Percentiles rank a stretch among this genome's conserved stretches.
These are phyloP conservation scores for Willisornis vidua DNA, from an alignment of 2,113 vertebrate species.

Conservation along the genomic window DNA sequence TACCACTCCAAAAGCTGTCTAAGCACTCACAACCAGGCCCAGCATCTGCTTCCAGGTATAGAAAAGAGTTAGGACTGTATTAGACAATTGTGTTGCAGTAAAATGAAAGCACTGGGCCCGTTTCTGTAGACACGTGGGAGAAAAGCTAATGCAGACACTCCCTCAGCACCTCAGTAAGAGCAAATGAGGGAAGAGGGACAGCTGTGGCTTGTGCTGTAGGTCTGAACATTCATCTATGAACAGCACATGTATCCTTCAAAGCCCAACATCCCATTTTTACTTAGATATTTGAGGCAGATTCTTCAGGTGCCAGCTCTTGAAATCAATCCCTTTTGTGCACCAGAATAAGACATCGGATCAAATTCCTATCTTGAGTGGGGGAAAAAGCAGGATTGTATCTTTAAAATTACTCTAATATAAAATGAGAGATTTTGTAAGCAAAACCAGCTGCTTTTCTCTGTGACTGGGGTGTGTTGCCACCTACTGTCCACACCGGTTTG, in stretches of 20 bases:
- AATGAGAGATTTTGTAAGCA: background rate
- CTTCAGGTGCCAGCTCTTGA: background rate
- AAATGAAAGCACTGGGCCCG: background rate
- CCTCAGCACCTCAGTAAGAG: background rate
- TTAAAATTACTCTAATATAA: background rate
- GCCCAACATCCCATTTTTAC: background rate
- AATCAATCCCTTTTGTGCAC: background rate
- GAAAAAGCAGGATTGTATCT: background rate
- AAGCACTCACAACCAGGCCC: background rate
- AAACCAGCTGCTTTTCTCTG: background rate
- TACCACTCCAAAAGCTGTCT: background rate
- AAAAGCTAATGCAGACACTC: background rate
- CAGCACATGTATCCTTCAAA: background rate
- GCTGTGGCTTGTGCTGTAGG: background rate
- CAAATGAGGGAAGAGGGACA: background rate
- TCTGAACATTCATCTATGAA: background rate
- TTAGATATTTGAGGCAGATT: background rate
- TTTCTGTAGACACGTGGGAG: background rate
- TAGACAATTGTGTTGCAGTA: background rate
- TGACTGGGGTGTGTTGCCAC: slow-evolving; percentile 28
- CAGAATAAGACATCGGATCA: background rate
- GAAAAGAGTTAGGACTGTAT: background rate
- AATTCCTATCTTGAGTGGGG: background rate
- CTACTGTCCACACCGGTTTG: background rate
- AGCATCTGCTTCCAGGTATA: background rate